Percentiles rank a stretch among this genome's conserved stretches.
Evolutionary conservation across 2,888 invertebrate species (phyloP).

Genomic region (Monochamus alternatus): DNA sequence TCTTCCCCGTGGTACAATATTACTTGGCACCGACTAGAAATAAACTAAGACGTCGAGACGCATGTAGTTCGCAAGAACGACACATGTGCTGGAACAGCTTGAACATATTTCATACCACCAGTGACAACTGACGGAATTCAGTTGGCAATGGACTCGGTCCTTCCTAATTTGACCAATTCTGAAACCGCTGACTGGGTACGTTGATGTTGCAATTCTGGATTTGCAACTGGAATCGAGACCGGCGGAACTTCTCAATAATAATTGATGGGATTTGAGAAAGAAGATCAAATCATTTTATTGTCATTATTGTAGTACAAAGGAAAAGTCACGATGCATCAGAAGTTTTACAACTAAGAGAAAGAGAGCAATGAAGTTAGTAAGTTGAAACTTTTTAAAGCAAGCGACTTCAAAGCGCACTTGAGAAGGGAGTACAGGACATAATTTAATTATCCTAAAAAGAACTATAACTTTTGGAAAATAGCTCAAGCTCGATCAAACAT

Average conservation of each 20-base stretch:
- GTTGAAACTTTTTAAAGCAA: conserved; percentile 2
- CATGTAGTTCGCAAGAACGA: conserved; percentile 51
- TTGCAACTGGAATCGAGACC: conserved; percentile 37
- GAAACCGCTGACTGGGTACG: conserved; percentile 59
- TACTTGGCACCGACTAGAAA: conserved; percentile 49
- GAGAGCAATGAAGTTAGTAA: conserved; percentile 3
- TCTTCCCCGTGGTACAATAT: conserved; percentile 34
- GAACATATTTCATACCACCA: conserved; percentile 52
- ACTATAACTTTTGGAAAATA: neutral
- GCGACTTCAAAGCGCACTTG: neutral
- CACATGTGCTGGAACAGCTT: conserved; percentile 52
- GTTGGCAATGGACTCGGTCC: conserved; percentile 50
- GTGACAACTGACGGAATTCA: conserved; percentile 53
- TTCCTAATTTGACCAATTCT: conserved; percentile 62
- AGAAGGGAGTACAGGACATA: neutral
- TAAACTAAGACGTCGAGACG: conserved; percentile 55
- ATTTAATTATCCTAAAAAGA: neutral
- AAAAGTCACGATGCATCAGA: conserved; percentile 20
- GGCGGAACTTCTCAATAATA: conserved; percentile 45
- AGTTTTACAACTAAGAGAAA: conserved; percentile 16
- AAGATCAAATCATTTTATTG: conserved; percentile 46
- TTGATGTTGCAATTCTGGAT: conserved; percentile 50
- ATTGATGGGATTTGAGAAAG: conserved; percentile 48
- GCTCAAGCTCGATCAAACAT: neutral
- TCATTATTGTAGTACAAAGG: conserved; percentile 31